Conservation (phyloP, 2,797 vertebrate species). For the Silurus lanzhouensis region DNA sequence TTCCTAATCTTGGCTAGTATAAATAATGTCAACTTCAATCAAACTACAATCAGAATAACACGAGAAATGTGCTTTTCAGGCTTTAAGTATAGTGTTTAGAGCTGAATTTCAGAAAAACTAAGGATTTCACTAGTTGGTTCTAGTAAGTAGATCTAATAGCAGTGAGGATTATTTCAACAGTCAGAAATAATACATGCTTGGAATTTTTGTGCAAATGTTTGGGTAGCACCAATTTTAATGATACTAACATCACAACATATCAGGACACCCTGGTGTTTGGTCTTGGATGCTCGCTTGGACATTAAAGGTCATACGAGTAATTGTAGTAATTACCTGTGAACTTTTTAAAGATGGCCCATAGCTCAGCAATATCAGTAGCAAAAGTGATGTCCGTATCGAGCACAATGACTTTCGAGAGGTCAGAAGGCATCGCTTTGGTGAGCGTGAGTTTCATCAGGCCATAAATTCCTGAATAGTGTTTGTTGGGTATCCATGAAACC, state of each 20-base stretch:
- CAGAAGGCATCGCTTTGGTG: constrained; percentile 83
- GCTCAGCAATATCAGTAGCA: constrained; percentile 92
- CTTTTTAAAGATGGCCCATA: constrained; percentile 92
- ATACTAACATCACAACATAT: not conserved
- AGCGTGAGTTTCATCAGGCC: constrained; percentile 96
- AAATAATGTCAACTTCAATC: not conserved
- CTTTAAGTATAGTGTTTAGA: not conserved
- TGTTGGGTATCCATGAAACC: constrained; percentile 97
- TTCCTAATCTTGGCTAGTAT: not conserved
- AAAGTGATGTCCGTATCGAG: constrained; percentile 97
- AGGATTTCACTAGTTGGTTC: no score
- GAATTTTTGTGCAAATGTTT: not conserved
- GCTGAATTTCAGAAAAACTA: not conserved
- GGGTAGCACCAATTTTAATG: no score
- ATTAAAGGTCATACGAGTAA: constrained; percentile 1
- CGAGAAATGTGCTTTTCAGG: not conserved
- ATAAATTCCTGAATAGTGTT: constrained; percentile 96
- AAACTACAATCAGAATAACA: not conserved
- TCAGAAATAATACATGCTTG: not conserved
- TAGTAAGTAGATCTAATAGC: not conserved
- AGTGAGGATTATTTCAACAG: not conserved
- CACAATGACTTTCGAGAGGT: constrained; percentile 91
- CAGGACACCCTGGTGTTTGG: not conserved
- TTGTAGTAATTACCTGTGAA: constrained; percentile 87
- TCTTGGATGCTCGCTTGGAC: not conserved